phyloP scores from a whole-genome alignment of 2,113 vertebrate species.

The Neodontobutis hainanensis region DNA sequence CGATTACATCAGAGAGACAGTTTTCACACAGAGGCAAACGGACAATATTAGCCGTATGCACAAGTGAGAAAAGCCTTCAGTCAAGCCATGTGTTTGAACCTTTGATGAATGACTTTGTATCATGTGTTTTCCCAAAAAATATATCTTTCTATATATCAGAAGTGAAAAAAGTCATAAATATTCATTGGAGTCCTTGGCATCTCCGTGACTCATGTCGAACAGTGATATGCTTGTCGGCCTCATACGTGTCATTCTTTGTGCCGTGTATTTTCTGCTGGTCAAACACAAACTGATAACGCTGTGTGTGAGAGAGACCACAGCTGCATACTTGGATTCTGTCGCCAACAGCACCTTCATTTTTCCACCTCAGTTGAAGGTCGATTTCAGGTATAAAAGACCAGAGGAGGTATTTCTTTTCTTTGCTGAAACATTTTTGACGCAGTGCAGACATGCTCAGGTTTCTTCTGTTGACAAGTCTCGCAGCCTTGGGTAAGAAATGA shows the following conservation, averaged over 20 bases:
- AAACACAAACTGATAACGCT: slow-evolving; percentile 37
- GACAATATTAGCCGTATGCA: not conserved
- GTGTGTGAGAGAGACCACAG: slow-evolving; percentile 56
- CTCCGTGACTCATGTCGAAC: slow-evolving; percentile 6
- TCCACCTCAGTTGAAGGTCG: slow-evolving; percentile 37
- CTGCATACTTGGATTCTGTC: slow-evolving; percentile 40
- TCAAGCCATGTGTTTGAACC: not conserved
- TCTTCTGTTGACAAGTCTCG: slow-evolving; percentile 71
- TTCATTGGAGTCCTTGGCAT: not conserved
- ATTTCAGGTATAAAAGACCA: slow-evolving; percentile 57
- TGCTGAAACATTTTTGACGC: slow-evolving; percentile 23
- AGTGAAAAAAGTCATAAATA: slow-evolving; percentile 1
- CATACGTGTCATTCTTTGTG: slow-evolving; percentile 26
- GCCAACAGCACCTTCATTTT: slow-evolving; percentile 10
- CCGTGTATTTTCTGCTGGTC: not conserved
- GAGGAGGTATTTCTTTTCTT: not conserved
- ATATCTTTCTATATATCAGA: not conserved
- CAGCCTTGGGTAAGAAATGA: slow-evolving; percentile 65
- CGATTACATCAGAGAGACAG: slow-evolving; percentile 36
- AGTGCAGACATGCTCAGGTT: slow-evolving; percentile 79
- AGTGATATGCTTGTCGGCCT: slow-evolving; percentile 9
- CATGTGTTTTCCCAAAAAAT: not conserved
- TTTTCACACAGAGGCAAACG: not conserved
- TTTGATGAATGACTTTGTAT: not conserved
- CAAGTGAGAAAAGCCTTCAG: not conserved